A percentile compares a stretch with the other conserved stretches of the same genome.
Evolutionary conservation across 2,113 vertebrate genomes (phyloP).

Genomic region (Nycticorax nycticorax): DNA sequence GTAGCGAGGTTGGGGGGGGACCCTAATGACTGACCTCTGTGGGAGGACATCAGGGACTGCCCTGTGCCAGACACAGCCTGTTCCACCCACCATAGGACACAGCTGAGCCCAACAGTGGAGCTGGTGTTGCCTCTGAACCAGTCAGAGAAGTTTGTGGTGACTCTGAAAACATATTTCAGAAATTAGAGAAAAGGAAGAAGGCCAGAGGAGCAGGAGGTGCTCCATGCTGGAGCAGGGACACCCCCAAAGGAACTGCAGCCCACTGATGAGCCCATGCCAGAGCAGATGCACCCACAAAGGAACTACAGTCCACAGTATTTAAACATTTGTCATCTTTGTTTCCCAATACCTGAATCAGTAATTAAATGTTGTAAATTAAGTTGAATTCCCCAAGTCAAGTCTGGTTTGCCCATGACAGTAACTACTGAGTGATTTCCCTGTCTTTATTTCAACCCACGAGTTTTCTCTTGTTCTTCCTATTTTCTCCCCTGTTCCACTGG

Average conservation of each 20-base stretch:
- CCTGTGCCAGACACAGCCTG: too few species aligned
- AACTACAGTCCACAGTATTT: neutral
- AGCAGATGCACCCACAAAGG: fast-evolving
- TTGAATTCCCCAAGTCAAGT: neutral
- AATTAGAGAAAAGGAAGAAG: neutral
- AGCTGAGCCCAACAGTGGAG: neutral
- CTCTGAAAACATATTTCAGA: neutral
- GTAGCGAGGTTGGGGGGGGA: neutral
- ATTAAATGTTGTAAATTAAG: neutral
- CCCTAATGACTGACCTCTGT: neutral
- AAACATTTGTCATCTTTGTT: neutral
- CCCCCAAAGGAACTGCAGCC: neutral
- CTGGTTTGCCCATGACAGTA: neutral
- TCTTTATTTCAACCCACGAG: neutral
- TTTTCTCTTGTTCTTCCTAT: neutral
- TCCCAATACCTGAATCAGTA: neutral
- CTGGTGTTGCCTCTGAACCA: neutral
- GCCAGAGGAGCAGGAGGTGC: neutral
- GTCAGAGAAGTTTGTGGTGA: neutral
- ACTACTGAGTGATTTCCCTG: neutral
- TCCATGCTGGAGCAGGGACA: neutral
- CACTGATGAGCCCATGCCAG: neutral
- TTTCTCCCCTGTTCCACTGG: neutral
- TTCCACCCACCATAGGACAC: fast-evolving
- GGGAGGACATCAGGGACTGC: neutral